Evolutionary conservation across 1,140 invertebrate genomes (phyloP).

Genomic region (Papilio xuthus): DNA sequence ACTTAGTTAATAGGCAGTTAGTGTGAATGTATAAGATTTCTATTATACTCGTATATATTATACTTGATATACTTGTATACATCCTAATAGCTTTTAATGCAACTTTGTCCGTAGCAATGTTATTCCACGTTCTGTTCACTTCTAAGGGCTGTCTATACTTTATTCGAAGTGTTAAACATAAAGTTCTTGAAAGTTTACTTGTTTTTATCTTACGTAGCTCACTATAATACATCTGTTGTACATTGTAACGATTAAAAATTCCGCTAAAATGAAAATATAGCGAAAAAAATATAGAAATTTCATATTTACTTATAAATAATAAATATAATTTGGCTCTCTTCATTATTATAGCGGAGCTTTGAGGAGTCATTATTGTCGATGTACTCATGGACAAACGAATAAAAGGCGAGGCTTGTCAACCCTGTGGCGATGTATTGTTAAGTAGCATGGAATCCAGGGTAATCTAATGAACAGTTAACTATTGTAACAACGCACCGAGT

Average conservation of each 20-base stretch:
- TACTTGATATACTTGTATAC: not conserved
- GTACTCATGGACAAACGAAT: not conserved
- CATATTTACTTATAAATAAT: too few relatives aligned
- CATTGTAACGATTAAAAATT: too few relatives aligned
- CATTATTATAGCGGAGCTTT: too few relatives aligned
- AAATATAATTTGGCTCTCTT: too few relatives aligned
- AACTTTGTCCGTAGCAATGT: not conserved
- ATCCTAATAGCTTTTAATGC: not conserved
- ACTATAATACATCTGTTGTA: too few relatives aligned
- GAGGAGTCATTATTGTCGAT: too few relatives aligned
- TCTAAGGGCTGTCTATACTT: not conserved
- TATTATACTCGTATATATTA: not conserved
- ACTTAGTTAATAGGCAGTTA: not conserved
- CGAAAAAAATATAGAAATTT: too few relatives aligned
- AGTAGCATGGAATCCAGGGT: not conserved
- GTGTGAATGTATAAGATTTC: not conserved
- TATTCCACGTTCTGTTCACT: slow-evolving; percentile 2
- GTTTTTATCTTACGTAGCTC: too few relatives aligned
- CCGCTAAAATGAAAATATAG: too few relatives aligned
- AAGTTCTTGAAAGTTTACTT: too few relatives aligned
- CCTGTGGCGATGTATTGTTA: not conserved
- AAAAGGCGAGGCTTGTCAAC: not conserved
- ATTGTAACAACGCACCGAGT: not conserved
- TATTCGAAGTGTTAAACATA: too few relatives aligned
- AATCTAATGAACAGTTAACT: slow-evolving; percentile 22